phyloP scores from a whole-genome alignment of 1,140 invertebrate species.

The Lepidurus apus region DNA sequence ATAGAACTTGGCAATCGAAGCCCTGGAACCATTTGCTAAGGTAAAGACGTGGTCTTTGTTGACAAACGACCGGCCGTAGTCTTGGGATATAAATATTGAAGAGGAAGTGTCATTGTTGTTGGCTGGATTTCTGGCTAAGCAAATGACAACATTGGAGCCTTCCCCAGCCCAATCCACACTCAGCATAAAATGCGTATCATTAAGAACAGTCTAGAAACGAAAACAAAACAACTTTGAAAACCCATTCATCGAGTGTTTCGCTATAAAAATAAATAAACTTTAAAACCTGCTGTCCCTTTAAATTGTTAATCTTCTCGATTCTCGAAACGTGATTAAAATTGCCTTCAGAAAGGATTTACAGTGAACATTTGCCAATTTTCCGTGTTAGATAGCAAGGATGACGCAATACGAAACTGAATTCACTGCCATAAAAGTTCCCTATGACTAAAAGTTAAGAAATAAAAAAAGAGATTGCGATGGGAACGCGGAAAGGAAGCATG shows the following conservation, averaged over 20 bases:
- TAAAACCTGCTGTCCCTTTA: neutral
- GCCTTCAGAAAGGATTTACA: too few species aligned
- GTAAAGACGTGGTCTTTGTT: conserved; percentile 65
- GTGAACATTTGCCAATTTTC: too few species aligned
- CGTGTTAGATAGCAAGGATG: too few species aligned
- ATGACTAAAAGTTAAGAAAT: neutral
- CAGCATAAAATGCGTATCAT: conserved; percentile 78
- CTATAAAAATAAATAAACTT: neutral
- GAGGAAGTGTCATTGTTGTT: conserved; percentile 51
- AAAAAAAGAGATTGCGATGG: neutral
- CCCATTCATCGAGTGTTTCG: neutral
- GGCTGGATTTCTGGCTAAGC: conserved; percentile 62
- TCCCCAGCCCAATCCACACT: conserved; percentile 87
- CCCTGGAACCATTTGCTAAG: conserved; percentile 53
- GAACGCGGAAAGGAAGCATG: neutral
- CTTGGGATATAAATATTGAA: conserved; percentile 73
- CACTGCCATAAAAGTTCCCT: too few species aligned
- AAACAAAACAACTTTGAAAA: conserved; percentile 17
- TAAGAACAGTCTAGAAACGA: conserved; percentile 52
- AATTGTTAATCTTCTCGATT: neutral
- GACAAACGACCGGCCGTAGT: conserved; percentile 73
- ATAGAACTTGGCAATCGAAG: conserved; percentile 72
- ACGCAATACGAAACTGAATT: too few species aligned
- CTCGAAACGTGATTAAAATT: neutral
- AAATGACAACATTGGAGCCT: conserved; percentile 76